Percentiles rank a stretch among this genome's conserved stretches.
These are phyloP conservation scores for Margarornis squamiger DNA, from an alignment of 2,797 vertebrate genomes.

Conservation along the genomic window DNA sequence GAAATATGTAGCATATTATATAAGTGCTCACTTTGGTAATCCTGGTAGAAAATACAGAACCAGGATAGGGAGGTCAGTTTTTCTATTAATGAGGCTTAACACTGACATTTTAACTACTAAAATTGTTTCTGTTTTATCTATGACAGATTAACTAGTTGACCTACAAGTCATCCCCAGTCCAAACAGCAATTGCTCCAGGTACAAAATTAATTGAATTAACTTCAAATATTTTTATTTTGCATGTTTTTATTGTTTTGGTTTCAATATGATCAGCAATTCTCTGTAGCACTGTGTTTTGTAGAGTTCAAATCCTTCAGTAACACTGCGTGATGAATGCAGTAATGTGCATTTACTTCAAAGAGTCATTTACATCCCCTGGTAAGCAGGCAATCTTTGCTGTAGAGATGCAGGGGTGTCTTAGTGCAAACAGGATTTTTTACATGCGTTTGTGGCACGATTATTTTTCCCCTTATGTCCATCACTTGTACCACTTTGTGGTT, in stretches of 20 bases:
- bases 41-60: neutral
- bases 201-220: slow-evolving; percentile 25
- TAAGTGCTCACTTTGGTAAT: neutral
- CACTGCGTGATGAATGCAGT: neutral
- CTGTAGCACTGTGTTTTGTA: neutral
- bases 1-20: neutral
- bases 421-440: neutral
- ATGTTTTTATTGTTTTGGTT: neutral
- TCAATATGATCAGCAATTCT: neutral
- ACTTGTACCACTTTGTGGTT: slow-evolving; percentile 1
- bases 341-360: slow-evolving; percentile 23
- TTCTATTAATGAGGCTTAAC: slow-evolving; percentile 4
- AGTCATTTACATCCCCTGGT: neutral
- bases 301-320: slow-evolving; percentile 10
- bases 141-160: neutral
- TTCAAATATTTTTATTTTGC: slow-evolving; percentile 6
- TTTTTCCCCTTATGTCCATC: neutral
- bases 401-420: neutral
- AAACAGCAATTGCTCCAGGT: slow-evolving; percentile 29
- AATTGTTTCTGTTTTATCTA: neutral
- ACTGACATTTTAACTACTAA: slow-evolving; percentile 14
- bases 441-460: neutral
- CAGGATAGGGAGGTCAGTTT: neutral
- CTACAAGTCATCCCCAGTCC: slow-evolving; percentile 8
- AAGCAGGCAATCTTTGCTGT: slow-evolving; percentile 1